Conservation (phyloP, 2,797 vertebrate species). For the Trematomus bernacchii region DNA sequence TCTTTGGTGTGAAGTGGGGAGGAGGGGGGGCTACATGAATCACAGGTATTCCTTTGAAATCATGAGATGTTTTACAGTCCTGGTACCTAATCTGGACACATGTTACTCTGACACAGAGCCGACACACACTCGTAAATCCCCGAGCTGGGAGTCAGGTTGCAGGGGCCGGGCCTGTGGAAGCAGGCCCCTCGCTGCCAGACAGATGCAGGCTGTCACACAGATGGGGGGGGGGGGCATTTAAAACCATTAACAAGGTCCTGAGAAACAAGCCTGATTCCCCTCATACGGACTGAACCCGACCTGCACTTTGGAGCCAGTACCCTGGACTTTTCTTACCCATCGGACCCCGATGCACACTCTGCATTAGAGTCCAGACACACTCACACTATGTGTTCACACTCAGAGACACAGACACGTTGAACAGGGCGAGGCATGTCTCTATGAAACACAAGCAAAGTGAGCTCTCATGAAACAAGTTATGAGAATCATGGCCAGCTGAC, state of each 20-base stretch:
- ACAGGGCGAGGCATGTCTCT: conserved; percentile 45
- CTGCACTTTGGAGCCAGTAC: conserved; percentile 13
- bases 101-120: conserved; percentile 68
- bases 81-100: conserved; percentile 76
- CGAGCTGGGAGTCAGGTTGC: conserved; percentile 68
- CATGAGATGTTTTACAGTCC: conserved; percentile 73
- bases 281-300: conserved; percentile 28
- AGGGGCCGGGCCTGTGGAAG: conserved; percentile 60
- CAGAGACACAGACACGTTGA: conserved; percentile 35
- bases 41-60: conserved; percentile 74
- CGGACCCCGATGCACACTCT: conserved; percentile 7
- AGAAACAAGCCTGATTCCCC: conserved; percentile 43
- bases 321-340: not conserved
- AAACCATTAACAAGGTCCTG: conserved; percentile 77
- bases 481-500: conserved; percentile 45
- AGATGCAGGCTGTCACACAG: conserved; percentile 72
- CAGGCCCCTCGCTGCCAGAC: conserved; percentile 60
- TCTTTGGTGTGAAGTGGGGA: conserved; percentile 8
- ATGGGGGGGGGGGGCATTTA: conserved; percentile 76
- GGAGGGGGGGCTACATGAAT: conserved; percentile 33
- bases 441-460: conserved; percentile 53
- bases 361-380: conserved; percentile 28
- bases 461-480: conserved; percentile 40
- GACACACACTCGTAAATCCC: conserved; percentile 76
- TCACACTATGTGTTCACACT: conserved; percentile 25